Evolutionary conservation across 2,888 invertebrate species (phyloP).

Genomic region (Orthonychiurus folsomi): DNA sequence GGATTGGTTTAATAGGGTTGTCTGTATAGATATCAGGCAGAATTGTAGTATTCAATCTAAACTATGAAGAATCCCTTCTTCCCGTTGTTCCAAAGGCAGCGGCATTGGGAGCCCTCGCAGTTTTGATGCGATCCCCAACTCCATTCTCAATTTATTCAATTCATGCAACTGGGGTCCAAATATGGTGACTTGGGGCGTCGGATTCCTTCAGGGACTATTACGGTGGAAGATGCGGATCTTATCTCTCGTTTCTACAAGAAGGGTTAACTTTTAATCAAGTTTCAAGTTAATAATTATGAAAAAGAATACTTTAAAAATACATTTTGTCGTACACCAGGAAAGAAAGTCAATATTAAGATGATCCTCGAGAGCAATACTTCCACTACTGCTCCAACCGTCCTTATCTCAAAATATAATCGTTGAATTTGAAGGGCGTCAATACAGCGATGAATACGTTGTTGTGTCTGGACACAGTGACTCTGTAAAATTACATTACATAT

Average conservation of each 20-base stretch:
- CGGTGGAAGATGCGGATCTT: conserved; percentile 67
- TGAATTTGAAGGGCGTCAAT: conserved; percentile 40
- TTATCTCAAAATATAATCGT: conserved; percentile 43
- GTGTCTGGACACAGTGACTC: conserved; percentile 47
- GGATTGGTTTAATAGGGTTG: conserved; percentile 4
- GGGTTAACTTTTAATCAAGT: conserved; percentile 2
- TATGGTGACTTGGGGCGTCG: conserved; percentile 52
- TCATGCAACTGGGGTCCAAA: conserved; percentile 62
- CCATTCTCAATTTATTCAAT: conserved; percentile 67
- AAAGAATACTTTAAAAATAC: too few relatives aligned
- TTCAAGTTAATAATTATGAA: too few relatives aligned
- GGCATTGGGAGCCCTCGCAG: conserved; percentile 63
- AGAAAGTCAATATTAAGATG: conserved; percentile 36
- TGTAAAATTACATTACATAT: background rate
- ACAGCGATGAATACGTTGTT: conserved; percentile 42
- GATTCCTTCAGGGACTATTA: conserved; percentile 66
- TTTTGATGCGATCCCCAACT: conserved; percentile 62
- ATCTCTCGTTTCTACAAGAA: conserved; percentile 42
- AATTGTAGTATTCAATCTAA: conserved; percentile 66
- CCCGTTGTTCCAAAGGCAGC: conserved; percentile 58
- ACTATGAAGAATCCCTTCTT: conserved; percentile 56
- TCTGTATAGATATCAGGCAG: conserved; percentile 52
- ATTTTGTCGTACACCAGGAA: too few relatives aligned
- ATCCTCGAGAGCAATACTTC: conserved; percentile 41
- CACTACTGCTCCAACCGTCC: conserved; percentile 39